phyloP scores from a whole-genome alignment of 1,140 invertebrate species.

The Drosophila lacertosa region DNA sequence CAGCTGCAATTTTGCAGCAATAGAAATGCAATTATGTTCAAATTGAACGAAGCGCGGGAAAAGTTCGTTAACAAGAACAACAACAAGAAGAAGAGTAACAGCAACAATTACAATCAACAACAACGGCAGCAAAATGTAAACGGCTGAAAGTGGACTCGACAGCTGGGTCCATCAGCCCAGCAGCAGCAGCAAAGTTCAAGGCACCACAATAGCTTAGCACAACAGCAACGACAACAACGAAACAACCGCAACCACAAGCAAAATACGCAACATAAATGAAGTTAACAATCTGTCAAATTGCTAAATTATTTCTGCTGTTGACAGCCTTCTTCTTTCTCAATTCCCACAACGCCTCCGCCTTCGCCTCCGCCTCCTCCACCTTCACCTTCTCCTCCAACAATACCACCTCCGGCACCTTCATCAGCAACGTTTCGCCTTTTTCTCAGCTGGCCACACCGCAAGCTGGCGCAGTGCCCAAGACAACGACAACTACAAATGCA shows the following conservation, averaged over 20 bases:
- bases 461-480: conserved; percentile 36
- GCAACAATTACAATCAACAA: conserved; percentile 21
- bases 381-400: not conserved
- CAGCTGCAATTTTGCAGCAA: conserved; percentile 47
- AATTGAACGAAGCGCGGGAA: conserved; percentile 40
- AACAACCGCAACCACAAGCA: conserved; percentile 47
- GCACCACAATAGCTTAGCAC: conserved; percentile 17
- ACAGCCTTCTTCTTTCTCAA: conserved; percentile 82
- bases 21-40: conserved; percentile 62
- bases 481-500: conserved; percentile 51
- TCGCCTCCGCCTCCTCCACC: conserved; percentile 1
- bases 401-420: not conserved
- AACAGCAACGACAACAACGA: conserved; percentile 5
- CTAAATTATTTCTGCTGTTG: conserved; percentile 84
- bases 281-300: conserved; percentile 84
- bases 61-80: conserved; percentile 49
- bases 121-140: conserved; percentile 65
- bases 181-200: conserved; percentile 45
- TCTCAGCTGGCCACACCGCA: conserved; percentile 31
- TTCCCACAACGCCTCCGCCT: conserved; percentile 56
- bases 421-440: conserved; percentile 14
- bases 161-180: conserved; percentile 46
- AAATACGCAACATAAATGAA: conserved; percentile 83
- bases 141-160: conserved; percentile 36
- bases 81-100: conserved; percentile 21